Evolutionary conservation across 2,113 vertebrate species (phyloP), one percentile per base, ranked within the genome.

Genomic region (Microtus oregoni): DNA sequence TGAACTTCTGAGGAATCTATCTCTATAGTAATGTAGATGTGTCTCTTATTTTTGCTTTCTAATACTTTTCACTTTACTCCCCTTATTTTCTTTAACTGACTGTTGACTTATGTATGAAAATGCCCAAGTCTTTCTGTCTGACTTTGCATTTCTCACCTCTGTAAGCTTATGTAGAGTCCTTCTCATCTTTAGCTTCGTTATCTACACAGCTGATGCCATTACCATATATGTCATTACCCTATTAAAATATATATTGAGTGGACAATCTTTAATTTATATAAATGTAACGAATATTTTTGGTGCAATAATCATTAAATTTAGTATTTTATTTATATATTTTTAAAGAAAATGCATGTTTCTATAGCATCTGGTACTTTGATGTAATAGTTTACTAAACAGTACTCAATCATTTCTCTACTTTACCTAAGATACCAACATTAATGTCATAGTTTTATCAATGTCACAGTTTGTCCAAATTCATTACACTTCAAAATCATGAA

Each of bases 281-380:
- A 44, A 5, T 50, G 9, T 67, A 35, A 86, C 63, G 15, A 76
- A 63, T 35, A 41, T 2, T 91, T 94, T 90, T 76, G 50, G 50
- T 92, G 32, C 7, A 91, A 3, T 92, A 88, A 47, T 77, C 44
- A 52, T 41, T 76, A 87, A 70, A 24, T 87, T 91, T 8, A 72
- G 52, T 52, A 92, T 17, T 11, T 24, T 95, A 32, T 30, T 76
- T 73, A 68, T 96, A 63, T 96, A 24, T 83, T 72, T 90, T 24
- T 68, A 68, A 68, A 89, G 72, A 14, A 68, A 61, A 61, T 68
- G 3, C 52, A 58, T 83, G 4, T 61, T 6, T 94, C 12, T 90
- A 20, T 58, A 68, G 50, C 75, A 67, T 7, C 32, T 70, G 41
- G 68, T 50, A 58, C 47, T 10, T 38, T 82, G 61, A 88, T 47